Evolutionary conservation across 1,140 invertebrate species (phyloP), one percentile per base, ranked within the genome.

Genomic region (Hypothenemus hampei): DNA sequence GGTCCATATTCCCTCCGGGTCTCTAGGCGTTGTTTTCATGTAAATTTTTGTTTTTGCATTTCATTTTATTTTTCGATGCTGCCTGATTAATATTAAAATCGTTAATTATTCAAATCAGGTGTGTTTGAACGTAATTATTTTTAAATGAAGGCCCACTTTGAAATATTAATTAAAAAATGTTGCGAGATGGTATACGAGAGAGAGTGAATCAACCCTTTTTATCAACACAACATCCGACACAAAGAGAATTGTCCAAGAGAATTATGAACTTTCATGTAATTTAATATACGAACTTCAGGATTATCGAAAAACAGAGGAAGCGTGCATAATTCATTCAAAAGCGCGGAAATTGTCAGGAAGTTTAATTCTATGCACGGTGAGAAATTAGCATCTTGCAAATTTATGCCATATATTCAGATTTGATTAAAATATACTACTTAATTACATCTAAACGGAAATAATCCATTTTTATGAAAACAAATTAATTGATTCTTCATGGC

Each of bases 401-500:
- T 5, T 23, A 51, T 31, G 18, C 24, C 19, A 35, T 26, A 52
- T 33, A 52, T 43, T 31, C 39, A 33, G 22, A 52, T 52, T 52
- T 52, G 19, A 50, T 53, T 10, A 36, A 33, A 53, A 53, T 35
- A 36, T 18, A 36, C 49, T 21, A n/a, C 21, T 26, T 44, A 36
- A 53, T 53, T 53, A 53, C 13, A 21, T 40, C 18, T 46, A 49
- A 57, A 41, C 54, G 54, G 54, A 57, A 49, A 57, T 49, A 49
- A 49, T 57, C 21, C 45, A 49, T 57, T 57, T 57, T 49, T 49
- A 57, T 49, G 23, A 57, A 57, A 57, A 57, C 54, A 47, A 55
- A 47, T 46, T 57, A 57, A 57, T 57, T 57, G 54, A 49, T 49
- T 49, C 26, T 57, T 57, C 54, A 57, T 57, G 54, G 54, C 46